A percentile compares a stretch with the other conserved stretches of the same genome.
These are phyloP conservation scores for Corythucha ciliata DNA, from an alignment of 2,888 invertebrate species.

Conservation along the genomic window DNA sequence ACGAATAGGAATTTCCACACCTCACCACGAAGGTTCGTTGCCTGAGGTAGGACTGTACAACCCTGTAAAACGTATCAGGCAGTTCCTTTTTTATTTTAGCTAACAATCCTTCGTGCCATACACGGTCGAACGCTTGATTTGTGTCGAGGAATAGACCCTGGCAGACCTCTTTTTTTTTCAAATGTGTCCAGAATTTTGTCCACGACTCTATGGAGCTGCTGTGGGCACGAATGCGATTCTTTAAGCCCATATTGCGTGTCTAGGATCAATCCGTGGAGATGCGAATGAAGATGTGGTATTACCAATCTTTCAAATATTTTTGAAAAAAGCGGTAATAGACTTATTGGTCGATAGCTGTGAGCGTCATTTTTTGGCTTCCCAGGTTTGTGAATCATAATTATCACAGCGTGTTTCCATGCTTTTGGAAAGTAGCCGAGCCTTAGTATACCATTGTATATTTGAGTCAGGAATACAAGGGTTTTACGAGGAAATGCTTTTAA, in stretches of 20 bases:
- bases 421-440: not conserved
- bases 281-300: not conserved
- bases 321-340: slow-evolving; percentile 6
- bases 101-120: not conserved
- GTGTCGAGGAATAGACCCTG: slow-evolving; percentile 5
- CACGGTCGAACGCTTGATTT: slow-evolving; percentile 12
- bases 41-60: slow-evolving; percentile 17
- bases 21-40: slow-evolving; percentile 12
- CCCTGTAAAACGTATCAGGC: slow-evolving; percentile 10
- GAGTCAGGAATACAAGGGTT: not conserved
- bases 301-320: slow-evolving; percentile 10
- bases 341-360: not conserved
- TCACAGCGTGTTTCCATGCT: not conserved
- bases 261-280: not conserved
- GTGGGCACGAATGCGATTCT: not conserved
- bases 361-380: not conserved
- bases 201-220: not conserved
- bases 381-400: slow-evolving; percentile 1
- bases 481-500: not conserved
- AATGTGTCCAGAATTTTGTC: not conserved
- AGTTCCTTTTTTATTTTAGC: not conserved
- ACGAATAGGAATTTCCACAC: not conserved
- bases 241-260: slow-evolving; percentile 6
- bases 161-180: slow-evolving; percentile 11
- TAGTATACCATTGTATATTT: slow-evolving; percentile 5